phyloP scores from a whole-genome alignment of 2,113 vertebrate species.

The Arenaria interpres region DNA sequence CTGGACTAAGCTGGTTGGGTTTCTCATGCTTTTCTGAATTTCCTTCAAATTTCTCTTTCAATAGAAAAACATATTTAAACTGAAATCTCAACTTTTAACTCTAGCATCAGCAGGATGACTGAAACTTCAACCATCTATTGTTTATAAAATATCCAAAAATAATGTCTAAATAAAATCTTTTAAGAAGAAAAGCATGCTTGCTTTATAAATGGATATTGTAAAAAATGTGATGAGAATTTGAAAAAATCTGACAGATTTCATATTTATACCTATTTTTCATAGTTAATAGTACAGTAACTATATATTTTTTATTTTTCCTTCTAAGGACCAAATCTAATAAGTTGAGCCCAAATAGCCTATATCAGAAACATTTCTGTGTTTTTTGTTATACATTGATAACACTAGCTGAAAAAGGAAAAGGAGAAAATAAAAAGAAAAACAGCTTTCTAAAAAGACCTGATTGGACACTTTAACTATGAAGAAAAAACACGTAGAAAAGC shows the following conservation, averaged over 20 bases:
- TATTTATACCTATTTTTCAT: neutral
- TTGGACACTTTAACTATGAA: neutral
- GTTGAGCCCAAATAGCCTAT: neutral
- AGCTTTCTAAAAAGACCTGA: neutral
- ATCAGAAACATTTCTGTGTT: neutral
- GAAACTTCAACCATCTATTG: neutral
- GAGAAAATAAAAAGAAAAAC: neutral
- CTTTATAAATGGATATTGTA: neutral
- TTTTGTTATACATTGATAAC: neutral
- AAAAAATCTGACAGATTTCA: neutral
- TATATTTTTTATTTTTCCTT: neutral
- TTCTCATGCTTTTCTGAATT: neutral
- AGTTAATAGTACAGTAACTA: neutral
- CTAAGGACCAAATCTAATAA: neutral
- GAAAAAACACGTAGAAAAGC: neutral
- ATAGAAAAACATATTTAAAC: neutral
- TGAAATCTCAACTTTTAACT: neutral
- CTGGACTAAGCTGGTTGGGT: neutral
- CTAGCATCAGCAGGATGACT: neutral
- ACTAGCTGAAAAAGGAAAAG: neutral
- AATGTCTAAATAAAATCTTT: neutral
- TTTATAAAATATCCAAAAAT: neutral
- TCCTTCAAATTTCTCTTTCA: neutral
- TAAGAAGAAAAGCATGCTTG: rapidly evolving
- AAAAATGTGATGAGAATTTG: neutral